These are phyloP conservation scores for Microcebus jonahi DNA, from an alignment of 2,113 vertebrate species.

Conservation along the genomic window DNA sequence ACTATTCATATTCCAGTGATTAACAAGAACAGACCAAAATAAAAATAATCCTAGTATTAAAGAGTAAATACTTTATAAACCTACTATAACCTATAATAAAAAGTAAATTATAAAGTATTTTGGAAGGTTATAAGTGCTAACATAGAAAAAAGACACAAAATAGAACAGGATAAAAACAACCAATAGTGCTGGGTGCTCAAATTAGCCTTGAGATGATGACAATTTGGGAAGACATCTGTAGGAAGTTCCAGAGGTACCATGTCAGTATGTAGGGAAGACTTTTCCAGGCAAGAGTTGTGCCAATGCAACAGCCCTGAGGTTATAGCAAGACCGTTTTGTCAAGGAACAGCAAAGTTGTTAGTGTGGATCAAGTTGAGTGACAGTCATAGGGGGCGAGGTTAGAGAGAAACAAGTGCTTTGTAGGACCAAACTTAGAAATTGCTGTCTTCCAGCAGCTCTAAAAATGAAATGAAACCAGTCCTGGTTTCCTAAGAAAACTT, in stretches of 20 bases:
- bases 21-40: not conserved
- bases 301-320: not conserved
- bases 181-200: not conserved
- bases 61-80: not conserved
- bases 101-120: not conserved
- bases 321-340: not conserved
- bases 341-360: not conserved
- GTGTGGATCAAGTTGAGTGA: not conserved
- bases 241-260: not conserved
- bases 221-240: not conserved
- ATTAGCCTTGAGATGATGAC: not conserved
- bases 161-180: not conserved
- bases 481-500: not conserved
- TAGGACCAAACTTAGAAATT: not conserved
- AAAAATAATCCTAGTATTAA: not conserved
- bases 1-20: not conserved
- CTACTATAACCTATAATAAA: not conserved
- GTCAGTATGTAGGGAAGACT: not conserved
- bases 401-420: not conserved
- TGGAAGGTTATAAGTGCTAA: not conserved
- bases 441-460: fast-evolving
- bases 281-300: not conserved
- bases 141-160: not conserved
- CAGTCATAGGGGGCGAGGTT: not conserved
- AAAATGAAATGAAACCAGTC: not conserved